Conservation (phyloP, 2,888 invertebrate species). For the Chrysina gloriosa region DNA sequence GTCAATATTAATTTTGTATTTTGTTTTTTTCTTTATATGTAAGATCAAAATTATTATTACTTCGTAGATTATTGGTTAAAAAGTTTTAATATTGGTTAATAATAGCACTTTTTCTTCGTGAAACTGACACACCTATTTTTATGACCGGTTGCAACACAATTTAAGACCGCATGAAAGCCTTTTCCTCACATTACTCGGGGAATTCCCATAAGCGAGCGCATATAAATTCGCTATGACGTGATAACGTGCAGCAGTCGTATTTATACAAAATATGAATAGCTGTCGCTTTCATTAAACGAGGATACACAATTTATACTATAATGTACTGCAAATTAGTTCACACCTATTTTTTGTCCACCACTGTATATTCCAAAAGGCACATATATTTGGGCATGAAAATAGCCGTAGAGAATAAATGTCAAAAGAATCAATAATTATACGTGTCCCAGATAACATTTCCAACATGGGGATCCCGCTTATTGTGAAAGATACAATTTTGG, state of each 20-base stretch:
- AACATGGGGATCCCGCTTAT: too few relatives aligned
- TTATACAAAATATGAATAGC: constrained; percentile 1
- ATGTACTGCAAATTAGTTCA: background rate
- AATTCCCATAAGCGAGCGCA: background rate
- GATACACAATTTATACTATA: background rate
- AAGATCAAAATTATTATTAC: background rate
- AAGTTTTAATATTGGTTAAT: background rate
- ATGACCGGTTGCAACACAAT: background rate
- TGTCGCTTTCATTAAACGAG: background rate
- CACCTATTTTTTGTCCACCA: background rate
- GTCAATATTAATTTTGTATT: background rate
- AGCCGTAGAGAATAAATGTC: too few relatives aligned
- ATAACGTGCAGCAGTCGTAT: constrained; percentile 5
- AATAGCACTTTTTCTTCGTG: background rate
- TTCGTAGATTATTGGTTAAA: background rate
- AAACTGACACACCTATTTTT: background rate
- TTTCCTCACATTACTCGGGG: background rate
- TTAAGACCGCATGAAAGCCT: background rate
- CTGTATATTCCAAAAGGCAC: too few relatives aligned
- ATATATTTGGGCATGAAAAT: too few relatives aligned
- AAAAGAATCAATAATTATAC: too few relatives aligned
- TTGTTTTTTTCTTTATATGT: background rate
- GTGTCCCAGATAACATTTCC: too few relatives aligned
- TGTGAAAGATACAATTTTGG: too few relatives aligned
- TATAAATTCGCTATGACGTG: background rate